These are phyloP conservation scores for Cyprinus carpio DNA, from an alignment of 2,113 vertebrate species.

Conservation along the genomic window DNA sequence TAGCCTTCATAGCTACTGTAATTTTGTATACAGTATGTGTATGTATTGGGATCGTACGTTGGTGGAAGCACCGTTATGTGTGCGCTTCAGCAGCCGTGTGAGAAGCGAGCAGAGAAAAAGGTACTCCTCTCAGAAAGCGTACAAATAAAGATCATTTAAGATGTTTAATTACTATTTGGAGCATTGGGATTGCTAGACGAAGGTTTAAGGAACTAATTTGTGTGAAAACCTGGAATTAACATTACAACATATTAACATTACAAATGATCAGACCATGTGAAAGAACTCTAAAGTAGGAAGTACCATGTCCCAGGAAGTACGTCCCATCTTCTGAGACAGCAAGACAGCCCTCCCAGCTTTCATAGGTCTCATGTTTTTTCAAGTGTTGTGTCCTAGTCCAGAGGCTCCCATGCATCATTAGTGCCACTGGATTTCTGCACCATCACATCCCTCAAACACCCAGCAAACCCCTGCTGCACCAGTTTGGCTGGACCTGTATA, in stretches of 20 bases:
- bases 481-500: slow-evolving; percentile 73
- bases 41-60: too few relatives aligned
- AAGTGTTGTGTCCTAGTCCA: slow-evolving; percentile 82
- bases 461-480: slow-evolving; percentile 80
- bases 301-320: slow-evolving; percentile 90
- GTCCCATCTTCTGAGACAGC: slow-evolving; percentile 74
- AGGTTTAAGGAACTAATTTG: too few relatives aligned
- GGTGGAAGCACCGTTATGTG: too few relatives aligned
- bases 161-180: too few relatives aligned
- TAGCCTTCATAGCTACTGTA: too few relatives aligned
- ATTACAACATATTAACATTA: neutral
- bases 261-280: neutral
- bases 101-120: too few relatives aligned
- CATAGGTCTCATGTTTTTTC: slow-evolving; percentile 75
- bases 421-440: slow-evolving; percentile 80
- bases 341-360: slow-evolving; percentile 89
- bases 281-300: slow-evolving; percentile 13
- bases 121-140: too few relatives aligned
- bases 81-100: too few relatives aligned
- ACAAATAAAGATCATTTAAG: too few relatives aligned
- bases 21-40: too few relatives aligned
- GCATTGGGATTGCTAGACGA: too few relatives aligned
- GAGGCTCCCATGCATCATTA: slow-evolving; percentile 77
- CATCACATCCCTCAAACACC: slow-evolving; percentile 86
- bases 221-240: too few relatives aligned